phyloP scores from a whole-genome alignment of 2,797 vertebrate species.

The Ficedula albicollis region DNA sequence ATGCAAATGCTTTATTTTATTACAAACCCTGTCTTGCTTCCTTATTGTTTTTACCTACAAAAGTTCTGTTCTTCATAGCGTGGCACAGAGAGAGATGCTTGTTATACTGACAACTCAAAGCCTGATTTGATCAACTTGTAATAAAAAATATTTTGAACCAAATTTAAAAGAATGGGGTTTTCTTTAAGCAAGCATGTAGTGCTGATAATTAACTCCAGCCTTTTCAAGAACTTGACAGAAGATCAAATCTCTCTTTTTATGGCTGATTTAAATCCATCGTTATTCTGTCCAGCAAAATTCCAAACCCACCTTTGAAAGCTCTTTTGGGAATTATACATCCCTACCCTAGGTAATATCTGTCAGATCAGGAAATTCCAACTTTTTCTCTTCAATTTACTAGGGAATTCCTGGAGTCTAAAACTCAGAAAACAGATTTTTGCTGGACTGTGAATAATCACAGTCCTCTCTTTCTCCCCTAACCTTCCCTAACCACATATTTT shows the following conservation, averaged over 20 bases:
- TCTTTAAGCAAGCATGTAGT: neutral
- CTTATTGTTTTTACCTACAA: neutral
- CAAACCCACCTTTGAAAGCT: slow-evolving; percentile 24
- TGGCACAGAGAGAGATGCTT: neutral
- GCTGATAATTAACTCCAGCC: slow-evolving; percentile 8
- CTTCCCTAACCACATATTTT: neutral
- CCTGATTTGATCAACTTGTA: neutral
- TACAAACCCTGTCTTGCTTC: neutral
- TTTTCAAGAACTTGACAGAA: slow-evolving; percentile 29
- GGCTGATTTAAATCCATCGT: slow-evolving; percentile 42
- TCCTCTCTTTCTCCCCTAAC: neutral
- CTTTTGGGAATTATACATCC: slow-evolving; percentile 31
- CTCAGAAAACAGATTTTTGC: neutral
- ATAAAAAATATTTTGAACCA: slow-evolving; percentile 2
- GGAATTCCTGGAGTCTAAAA: slow-evolving; percentile 26
- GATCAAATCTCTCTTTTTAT: slow-evolving; percentile 5
- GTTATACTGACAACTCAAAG: neutral
- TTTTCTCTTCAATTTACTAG: slow-evolving; percentile 21
- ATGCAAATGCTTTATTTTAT: neutral
- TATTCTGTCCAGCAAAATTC: slow-evolving; percentile 39
- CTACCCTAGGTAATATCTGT: neutral
- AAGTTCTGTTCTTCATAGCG: neutral
- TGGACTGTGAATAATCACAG: neutral
- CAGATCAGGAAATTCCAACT: slow-evolving; percentile 64
- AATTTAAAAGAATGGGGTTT: slow-evolving; percentile 17